These are phyloP conservation scores for Chiridota heheva DNA, from an alignment of 35 echinoderm and acorn worm genomes.

Conservation along the genomic window DNA sequence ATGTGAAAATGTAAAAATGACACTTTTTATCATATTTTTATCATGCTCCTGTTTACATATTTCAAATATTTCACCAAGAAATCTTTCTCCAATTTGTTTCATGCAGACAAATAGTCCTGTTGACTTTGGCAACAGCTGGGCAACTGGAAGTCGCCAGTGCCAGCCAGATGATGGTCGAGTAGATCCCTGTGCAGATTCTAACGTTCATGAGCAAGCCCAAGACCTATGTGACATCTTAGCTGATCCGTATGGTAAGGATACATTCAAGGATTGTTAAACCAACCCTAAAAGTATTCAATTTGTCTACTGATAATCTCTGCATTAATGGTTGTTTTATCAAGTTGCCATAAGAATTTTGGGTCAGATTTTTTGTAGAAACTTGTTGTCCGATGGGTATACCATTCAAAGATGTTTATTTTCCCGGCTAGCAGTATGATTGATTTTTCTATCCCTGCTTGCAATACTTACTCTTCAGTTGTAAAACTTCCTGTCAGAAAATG, in stretches of 20 bases:
- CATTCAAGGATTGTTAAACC: neutral
- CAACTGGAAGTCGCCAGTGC: conserved; percentile 33
- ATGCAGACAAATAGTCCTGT: neutral
- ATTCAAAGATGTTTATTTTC: too few relatives aligned
- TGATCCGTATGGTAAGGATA: conserved; percentile 44
- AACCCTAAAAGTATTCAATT: too few relatives aligned
- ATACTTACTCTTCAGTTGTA: too few relatives aligned
- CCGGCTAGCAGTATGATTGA: too few relatives aligned
- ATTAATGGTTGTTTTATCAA: too few relatives aligned
- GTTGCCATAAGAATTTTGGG: too few relatives aligned
- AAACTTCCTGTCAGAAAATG: too few relatives aligned
- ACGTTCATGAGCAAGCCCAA: conserved; percentile 14
- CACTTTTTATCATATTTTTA: neutral
- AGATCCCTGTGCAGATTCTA: conserved; percentile 53
- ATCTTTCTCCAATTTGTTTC: neutral
- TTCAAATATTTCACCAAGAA: neutral
- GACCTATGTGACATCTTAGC: conserved; percentile 56
- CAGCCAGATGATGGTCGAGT: conserved; percentile 17
- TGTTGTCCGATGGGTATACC: too few relatives aligned
- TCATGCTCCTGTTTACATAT: neutral
- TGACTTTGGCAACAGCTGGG: conserved; percentile 80
- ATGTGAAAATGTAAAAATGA: too few relatives aligned
- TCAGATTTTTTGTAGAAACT: too few relatives aligned
- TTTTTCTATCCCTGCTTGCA: too few relatives aligned
- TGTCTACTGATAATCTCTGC: too few relatives aligned